phyloP scores from a whole-genome alignment of 2,797 vertebrate species.

The Sebastes dallii region DNA sequence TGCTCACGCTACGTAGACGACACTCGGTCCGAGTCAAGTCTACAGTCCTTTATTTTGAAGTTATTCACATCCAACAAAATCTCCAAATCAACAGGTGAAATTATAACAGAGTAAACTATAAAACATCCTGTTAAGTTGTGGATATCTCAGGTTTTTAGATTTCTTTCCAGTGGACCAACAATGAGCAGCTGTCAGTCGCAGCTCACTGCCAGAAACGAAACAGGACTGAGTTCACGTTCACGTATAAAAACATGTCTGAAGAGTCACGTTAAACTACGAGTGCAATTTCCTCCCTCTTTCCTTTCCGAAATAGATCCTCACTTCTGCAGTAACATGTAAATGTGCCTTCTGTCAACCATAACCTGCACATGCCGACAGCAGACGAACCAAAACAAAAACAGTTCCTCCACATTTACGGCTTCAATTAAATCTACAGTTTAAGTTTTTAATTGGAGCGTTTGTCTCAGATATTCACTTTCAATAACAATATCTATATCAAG shows the following conservation, averaged over 20 bases:
- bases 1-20: no score
- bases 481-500: no score
- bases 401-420: neutral
- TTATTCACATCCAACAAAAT: neutral
- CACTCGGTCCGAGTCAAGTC: neutral
- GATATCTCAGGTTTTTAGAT: constrained; percentile 13
- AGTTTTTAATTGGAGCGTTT: neutral
- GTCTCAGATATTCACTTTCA: neutral
- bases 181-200: neutral
- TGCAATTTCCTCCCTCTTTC: neutral
- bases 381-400: constrained; percentile 4
- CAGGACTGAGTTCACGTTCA: neutral
- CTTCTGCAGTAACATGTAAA: constrained; percentile 10
- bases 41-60: neutral
- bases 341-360: constrained; percentile 56
- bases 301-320: neutral
- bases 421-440: neutral
- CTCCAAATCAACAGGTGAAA: neutral
- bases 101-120: neutral
- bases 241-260: neutral
- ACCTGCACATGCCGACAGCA: constrained; percentile 14
- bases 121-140: neutral
- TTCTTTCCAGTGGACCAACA: constrained; percentile 8
- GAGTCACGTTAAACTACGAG: neutral
- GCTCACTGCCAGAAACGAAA: neutral